Evolutionary conservation across 2,797 vertebrate species (phyloP).

Genomic region (Chelon auratus): DNA sequence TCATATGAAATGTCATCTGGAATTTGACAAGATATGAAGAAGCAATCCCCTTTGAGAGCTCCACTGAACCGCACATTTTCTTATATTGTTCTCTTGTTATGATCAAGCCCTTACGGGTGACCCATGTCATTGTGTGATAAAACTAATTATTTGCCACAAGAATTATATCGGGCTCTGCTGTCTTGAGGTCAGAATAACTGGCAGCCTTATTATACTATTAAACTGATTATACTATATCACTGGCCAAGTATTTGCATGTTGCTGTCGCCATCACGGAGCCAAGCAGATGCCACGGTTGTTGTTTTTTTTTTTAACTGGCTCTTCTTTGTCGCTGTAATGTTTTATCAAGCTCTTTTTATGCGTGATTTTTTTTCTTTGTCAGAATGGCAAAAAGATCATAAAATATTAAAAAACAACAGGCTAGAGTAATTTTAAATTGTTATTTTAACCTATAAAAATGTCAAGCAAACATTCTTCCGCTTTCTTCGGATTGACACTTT

Average conservation of each 20-base stretch:
- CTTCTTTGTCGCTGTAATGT: constrained; percentile 35
- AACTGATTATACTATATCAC: constrained; percentile 69
- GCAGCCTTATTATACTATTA: constrained; percentile 72
- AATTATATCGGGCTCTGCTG: constrained; percentile 71
- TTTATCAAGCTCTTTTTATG: constrained; percentile 26
- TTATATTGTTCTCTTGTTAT: constrained; percentile 81
- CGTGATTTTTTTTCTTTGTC: constrained; percentile 11
- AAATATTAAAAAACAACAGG: background rate
- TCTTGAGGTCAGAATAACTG: constrained; percentile 77
- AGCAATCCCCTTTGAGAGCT: constrained; percentile 81
- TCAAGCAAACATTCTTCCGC: constrained; percentile 21
- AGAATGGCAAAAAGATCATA: constrained; percentile 9
- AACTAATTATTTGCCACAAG: constrained; percentile 83
- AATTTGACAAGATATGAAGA: constrained; percentile 85
- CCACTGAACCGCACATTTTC: constrained; percentile 77
- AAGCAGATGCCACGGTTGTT: constrained; percentile 38
- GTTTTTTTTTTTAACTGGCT: constrained; percentile 36
- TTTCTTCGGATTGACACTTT: constrained; percentile 10
- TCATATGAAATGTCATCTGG: constrained; percentile 85
- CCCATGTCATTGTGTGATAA: constrained; percentile 83
- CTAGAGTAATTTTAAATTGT: constrained; percentile 14
- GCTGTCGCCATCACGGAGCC: constrained; percentile 53
- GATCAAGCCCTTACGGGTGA: constrained; percentile 77
- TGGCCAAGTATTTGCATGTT: constrained; percentile 54
- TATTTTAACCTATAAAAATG: constrained; percentile 24